Evolutionary conservation across 2,888 invertebrate species (phyloP).

Genomic region (Eledona agricola): DNA sequence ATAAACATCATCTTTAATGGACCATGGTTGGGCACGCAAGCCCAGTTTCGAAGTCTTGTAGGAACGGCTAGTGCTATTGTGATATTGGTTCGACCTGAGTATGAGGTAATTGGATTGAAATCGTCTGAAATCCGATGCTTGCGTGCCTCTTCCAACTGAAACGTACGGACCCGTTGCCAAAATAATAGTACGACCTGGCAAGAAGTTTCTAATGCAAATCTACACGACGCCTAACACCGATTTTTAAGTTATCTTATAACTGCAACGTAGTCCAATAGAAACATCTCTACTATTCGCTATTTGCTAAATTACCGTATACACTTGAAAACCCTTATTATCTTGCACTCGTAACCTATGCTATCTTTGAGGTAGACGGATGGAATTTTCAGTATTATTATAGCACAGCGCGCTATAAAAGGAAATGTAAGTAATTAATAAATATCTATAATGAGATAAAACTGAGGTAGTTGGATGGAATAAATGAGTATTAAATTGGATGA

Average conservation of each 20-base stretch:
- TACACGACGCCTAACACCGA: slow-evolving; percentile 56
- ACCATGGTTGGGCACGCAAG: slow-evolving; percentile 13
- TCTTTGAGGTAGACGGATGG: slow-evolving; percentile 64
- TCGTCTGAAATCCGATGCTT: slow-evolving; percentile 27
- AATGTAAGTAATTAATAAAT: slow-evolving; percentile 46
- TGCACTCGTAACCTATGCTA: slow-evolving; percentile 53
- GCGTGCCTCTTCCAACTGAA: slow-evolving; percentile 27
- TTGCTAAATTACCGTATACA: slow-evolving; percentile 59
- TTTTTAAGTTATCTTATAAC: slow-evolving; percentile 55
- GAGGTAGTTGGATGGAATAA: slow-evolving; percentile 80
- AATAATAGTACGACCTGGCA: slow-evolving; percentile 33
- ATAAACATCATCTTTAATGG: slow-evolving; percentile 38
- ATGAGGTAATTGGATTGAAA: slow-evolving; percentile 28
- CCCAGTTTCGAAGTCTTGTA: slow-evolving; percentile 11
- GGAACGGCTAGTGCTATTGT: slow-evolving; percentile 16
- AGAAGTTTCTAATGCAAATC: slow-evolving; percentile 45
- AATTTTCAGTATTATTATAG: slow-evolving; percentile 51
- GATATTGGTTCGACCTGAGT: slow-evolving; percentile 27
- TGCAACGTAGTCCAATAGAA: slow-evolving; percentile 56
- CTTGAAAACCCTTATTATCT: slow-evolving; percentile 62
- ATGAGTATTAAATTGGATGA: slow-evolving; percentile 46
- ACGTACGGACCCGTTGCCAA: slow-evolving; percentile 35
- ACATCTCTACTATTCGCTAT: slow-evolving; percentile 28
- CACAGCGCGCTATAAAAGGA: slow-evolving; percentile 35
- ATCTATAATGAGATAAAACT: slow-evolving; percentile 61